Evolutionary conservation across 2,888 invertebrate species (phyloP).

Genomic region (Heliconius aoede): DNA sequence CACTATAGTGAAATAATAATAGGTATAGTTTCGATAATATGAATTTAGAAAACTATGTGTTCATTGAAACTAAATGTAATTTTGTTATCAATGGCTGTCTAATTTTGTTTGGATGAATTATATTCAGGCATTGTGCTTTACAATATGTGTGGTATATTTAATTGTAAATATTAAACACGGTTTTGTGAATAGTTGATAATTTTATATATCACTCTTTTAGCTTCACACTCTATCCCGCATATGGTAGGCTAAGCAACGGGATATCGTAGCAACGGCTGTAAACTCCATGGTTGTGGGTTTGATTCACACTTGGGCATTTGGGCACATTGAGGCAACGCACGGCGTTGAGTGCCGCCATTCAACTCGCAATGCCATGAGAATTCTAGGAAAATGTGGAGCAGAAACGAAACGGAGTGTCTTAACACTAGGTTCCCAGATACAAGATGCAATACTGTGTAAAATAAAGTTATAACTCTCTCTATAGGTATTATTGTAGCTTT

Average conservation of each 20-base stretch:
- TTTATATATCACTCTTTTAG: not conserved
- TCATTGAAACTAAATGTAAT: conserved; percentile 36
- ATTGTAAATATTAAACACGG: not conserved
- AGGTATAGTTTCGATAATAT: conserved; percentile 13
- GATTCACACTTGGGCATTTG: not conserved
- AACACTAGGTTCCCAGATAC: not conserved
- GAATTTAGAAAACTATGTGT: conserved; percentile 30
- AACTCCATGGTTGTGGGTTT: not conserved
- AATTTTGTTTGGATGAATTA: conserved; percentile 26
- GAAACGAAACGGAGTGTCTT: not conserved
- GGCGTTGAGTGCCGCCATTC: not conserved
- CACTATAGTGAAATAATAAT: conserved; percentile 38
- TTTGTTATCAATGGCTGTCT: conserved; percentile 27
- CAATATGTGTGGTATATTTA: not conserved
- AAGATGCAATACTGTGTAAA: not conserved
- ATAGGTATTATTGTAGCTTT: conserved; percentile 19
- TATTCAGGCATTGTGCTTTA: not conserved
- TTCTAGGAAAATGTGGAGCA: not conserved
- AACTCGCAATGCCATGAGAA: not conserved
- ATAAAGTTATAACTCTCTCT: conserved; percentile 11
- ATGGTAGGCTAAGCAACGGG: too few species aligned
- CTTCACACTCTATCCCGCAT: too few species aligned
- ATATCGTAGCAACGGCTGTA: too few species aligned
- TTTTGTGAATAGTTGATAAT: not conserved
- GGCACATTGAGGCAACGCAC: not conserved